Base-by-base conservation (phyloP, 2,797 vertebrate species). In the Enoplosus armatus region DNA sequence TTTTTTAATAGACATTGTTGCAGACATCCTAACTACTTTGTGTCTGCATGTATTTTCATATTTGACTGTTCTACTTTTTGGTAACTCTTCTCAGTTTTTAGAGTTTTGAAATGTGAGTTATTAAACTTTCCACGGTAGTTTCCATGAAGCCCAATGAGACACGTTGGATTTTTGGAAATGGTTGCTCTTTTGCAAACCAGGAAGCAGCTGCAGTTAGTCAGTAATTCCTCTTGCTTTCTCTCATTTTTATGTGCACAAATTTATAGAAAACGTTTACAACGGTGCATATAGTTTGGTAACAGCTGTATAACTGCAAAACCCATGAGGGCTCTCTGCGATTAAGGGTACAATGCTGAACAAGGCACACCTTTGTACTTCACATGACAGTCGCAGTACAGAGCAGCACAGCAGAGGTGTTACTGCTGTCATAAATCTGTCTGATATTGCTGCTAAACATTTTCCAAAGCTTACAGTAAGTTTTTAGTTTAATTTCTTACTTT, bases 391-490 rank as follows among this genome's bases (percentile, higher is more conserved):
- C 73, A 58, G 50, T 22, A 9, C 37, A 47, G 50, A 39, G 18
- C 59, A 39, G 60, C 55, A 31, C 50, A n/a, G n/a, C n/a, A n/a
- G n/a, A n/a, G 50, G 7, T n/a, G 51, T 69, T 65, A 67, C n/a
- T 51, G 56, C 54, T 51, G 53, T 60, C 37, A 61, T 88, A 72
- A 84, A 86, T 53, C 79, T 50, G 55, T 27, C 20, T 48, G 6
- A 27, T 59, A 33, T 43, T 41, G 5, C 22, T 47, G 45, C 29
- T 58, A 5, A 50, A 50, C 43, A 53, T 51, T 47, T 47, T 59
- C 24, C 55, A 55, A 54, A 51, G 20, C 8, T 24, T 15, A 58
- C 29, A 45, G 16, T 20, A 45, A 7, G 6, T 47, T 22, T 22
- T 47, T 8, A 10, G 9, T n/a, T n/a, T n/a, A n/a, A 41, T 41